Base-by-base conservation (phyloP, 2,113 vertebrate species). In the Myocastor coypus region DNA sequence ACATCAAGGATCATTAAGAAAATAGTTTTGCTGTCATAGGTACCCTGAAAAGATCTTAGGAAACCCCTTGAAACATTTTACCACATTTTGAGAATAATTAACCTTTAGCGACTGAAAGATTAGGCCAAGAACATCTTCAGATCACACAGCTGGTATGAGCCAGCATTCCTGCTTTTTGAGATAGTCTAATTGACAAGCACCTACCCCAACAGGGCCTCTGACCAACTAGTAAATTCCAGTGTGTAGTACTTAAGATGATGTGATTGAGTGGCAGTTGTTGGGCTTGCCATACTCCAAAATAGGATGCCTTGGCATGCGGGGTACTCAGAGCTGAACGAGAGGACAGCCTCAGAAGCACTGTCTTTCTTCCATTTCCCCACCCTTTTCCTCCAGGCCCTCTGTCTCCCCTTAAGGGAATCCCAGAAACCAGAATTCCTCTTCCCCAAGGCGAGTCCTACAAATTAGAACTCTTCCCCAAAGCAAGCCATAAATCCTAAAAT, bases 391-490 rank as follows among this genome's bases (percentile, higher is more conserved):
- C 64, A 42, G 83, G n/a, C n/a, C n/a, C 14, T 75, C 46, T 66
- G 22, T 17, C 7, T 85, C 30, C 50, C 71, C 34, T 55, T 37
- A 59, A 84, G 61, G 42, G 57, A 89, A 59, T 40, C 69, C 64
- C 7, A 42, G 42, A 89, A 93, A n/a, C 42, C 46, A 89, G 59
- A 77, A 83, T 55, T 69, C 73, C 50, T 30, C 69, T 84, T 69
- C 37, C 87, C 81, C 50, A 68, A 90, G 81, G 93, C 80, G 3
- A 90, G 61, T 78, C 63, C 8, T 40, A 46, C 13, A 37, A 42
- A 59, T 68, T 90, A 78, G 69, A 84, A 78, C 69, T 83, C 69
- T 94, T 32, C 81, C 92, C 32, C 52, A 85, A 84, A 90, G 93
- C 93, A 68, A 94, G 61, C 61, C 87, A 94, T 94, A 90, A 90